phyloP scores from a whole-genome alignment of 1,140 invertebrate species.

The Bombus huntii region DNA sequence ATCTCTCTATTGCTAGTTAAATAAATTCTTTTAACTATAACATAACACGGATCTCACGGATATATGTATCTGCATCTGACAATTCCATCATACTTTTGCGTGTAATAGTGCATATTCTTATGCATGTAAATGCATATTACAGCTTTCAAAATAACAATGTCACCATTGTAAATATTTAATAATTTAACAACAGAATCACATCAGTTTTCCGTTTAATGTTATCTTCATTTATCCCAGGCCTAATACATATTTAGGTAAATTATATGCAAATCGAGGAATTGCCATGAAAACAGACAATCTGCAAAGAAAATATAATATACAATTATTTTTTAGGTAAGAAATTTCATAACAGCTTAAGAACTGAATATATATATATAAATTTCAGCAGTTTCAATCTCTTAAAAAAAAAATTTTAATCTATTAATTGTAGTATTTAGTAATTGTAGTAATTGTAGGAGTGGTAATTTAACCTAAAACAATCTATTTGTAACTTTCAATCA shows the following conservation, averaged over 20 bases:
- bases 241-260: constrained; percentile 90
- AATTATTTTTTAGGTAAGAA: not conserved
- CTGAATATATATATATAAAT: not conserved
- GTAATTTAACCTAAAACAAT: not conserved
- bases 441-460: too few relatives aligned
- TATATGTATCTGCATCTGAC: not conserved
- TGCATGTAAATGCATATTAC: not conserved
- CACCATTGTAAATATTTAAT: not conserved
- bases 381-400: not conserved
- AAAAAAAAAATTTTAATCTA: not conserved
- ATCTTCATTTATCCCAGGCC: constrained; percentile 84
- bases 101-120: too few relatives aligned
- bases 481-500: not conserved
- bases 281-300: constrained; percentile 90
- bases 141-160: not conserved
- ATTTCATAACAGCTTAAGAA: not conserved
- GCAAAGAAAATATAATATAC: constrained; percentile 74
- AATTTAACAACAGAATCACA: constrained; percentile 26
- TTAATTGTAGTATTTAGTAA: not conserved
- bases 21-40: constrained; percentile 3
- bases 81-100: not conserved
- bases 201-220: not conserved
- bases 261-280: constrained; percentile 89
- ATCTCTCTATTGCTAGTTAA: not conserved
- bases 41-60: not conserved